phyloP scores from a whole-genome alignment of 2,113 vertebrate species.

The Hyperopisus bebe region DNA sequence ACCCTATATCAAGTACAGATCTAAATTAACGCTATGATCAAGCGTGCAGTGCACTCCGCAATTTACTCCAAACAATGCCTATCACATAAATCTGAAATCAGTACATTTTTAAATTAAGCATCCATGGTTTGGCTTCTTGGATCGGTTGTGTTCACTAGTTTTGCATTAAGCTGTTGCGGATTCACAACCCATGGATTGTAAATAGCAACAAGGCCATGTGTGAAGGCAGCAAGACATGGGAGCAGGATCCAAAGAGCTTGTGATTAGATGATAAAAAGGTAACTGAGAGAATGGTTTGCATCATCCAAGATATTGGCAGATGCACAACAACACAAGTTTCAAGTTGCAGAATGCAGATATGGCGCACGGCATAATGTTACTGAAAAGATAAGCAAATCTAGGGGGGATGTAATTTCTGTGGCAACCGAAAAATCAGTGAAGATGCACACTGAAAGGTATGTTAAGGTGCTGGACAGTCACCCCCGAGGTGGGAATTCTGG shows the following conservation, averaged over 20 bases:
- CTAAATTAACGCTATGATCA: too few species aligned
- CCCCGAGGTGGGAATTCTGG: conserved; percentile 18
- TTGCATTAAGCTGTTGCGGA: too few species aligned
- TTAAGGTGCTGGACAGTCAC: conserved; percentile 20
- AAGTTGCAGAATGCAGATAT: not conserved
- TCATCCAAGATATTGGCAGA: not conserved
- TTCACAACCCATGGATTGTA: too few species aligned
- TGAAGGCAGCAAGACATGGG: not conserved
- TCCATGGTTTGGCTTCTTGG: too few species aligned
- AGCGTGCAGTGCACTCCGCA: too few species aligned
- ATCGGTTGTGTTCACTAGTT: too few species aligned
- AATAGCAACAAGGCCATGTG: not conserved
- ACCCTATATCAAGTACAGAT: too few species aligned
- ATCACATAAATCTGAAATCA: too few species aligned
- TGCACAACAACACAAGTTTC: not conserved
- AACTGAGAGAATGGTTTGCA: not conserved
- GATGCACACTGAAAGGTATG: conserved; percentile 22
- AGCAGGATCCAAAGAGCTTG: not conserved
- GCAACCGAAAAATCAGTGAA: not conserved
- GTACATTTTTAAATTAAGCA: too few species aligned
- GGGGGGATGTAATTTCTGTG: not conserved
- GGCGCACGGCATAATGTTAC: not conserved
- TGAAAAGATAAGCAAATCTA: not conserved
- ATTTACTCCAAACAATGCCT: too few species aligned
- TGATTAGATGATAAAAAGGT: not conserved